Percentiles rank a stretch among this genome's conserved stretches.
Conservation (phyloP, 2,797 vertebrate genomes). For the Acanthiza pusilla region DNA sequence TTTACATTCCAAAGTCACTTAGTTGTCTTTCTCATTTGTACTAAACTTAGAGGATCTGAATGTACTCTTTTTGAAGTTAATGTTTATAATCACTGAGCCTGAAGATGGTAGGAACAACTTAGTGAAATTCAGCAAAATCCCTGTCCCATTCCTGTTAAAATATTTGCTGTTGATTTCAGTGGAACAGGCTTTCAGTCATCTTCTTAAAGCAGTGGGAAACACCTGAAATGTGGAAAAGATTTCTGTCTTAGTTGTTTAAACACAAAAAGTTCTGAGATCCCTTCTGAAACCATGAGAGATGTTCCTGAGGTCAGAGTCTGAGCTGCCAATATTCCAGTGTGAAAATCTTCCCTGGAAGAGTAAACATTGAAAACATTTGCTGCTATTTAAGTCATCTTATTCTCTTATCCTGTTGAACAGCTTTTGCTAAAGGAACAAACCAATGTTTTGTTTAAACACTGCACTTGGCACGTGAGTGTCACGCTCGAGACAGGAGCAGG, state of each 20-base stretch:
- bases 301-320: neutral
- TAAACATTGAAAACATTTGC: neutral
- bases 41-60: neutral
- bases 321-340: neutral
- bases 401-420: neutral
- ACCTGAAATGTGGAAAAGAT: neutral
- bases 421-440: neutral
- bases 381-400: neutral
- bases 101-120: neutral
- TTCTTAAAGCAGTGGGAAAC: neutral
- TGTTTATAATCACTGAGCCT: neutral
- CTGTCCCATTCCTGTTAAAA: neutral
- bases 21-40: neutral
- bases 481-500: neutral
- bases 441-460: neutral
- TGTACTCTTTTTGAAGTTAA: neutral
- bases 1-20: accelerated
- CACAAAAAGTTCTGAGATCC: neutral
- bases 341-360: neutral
- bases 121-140: neutral
- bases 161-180: neutral
- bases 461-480: neutral
- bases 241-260: neutral
- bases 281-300: neutral
- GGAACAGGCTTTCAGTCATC: neutral